Percentiles rank a stretch among this genome's conserved stretches.
Evolutionary conservation across 2,113 vertebrate species (phyloP).

Genomic region (Elephas maximus): DNA sequence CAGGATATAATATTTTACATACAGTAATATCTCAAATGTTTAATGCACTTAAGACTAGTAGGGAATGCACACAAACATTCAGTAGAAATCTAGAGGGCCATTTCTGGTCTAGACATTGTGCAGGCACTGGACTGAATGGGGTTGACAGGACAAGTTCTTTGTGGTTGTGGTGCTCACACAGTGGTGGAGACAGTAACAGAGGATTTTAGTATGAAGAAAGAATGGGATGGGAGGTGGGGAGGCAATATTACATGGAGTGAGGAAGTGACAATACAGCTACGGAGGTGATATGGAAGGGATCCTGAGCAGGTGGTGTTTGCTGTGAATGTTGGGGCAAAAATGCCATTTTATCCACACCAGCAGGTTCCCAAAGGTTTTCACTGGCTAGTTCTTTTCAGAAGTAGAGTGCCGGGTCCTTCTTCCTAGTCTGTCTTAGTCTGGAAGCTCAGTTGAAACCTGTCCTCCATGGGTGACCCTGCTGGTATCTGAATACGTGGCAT

Average conservation of each 20-base stretch:
- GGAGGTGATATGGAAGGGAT: not conserved
- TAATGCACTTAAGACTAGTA: not conserved
- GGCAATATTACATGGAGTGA: not conserved
- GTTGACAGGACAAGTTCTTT: not conserved
- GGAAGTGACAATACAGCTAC: not conserved
- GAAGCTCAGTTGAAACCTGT: no score
- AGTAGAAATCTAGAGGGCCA: not conserved
- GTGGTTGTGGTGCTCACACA: not conserved
- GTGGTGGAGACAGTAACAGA: no score
- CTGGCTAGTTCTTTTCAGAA: no score
- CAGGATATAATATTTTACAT: not conserved
- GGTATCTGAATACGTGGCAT: no score
- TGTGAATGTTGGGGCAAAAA: not conserved
- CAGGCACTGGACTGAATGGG: not conserved
- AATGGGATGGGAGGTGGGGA: not conserved
- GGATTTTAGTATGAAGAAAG: not conserved
- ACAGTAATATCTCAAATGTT: not conserved
- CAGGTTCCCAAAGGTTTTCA: no score
- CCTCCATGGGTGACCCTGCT: no score
- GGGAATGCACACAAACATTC: not conserved
- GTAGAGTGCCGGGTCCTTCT: no score
- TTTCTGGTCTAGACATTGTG: not conserved
- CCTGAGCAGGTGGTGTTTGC: not conserved
- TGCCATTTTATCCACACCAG: not conserved
- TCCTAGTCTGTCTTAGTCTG: no score